Conservation (phyloP, 2,113 vertebrate genomes). For the Trochalopteron elliotii region DNA sequence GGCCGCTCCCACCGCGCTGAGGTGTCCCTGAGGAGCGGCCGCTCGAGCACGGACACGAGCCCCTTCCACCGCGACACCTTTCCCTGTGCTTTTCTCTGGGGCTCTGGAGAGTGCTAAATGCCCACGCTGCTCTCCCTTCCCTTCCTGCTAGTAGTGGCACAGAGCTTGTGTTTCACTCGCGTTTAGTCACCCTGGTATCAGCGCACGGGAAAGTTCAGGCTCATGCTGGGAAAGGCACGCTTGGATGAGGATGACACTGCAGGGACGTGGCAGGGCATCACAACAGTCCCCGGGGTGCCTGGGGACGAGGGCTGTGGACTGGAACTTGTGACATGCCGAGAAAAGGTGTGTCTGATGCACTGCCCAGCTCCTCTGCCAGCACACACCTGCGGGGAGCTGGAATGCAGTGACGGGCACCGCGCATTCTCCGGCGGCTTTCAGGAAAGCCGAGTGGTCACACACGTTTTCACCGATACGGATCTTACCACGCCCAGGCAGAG, state of each 20-base stretch:
- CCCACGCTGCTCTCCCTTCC: neutral
- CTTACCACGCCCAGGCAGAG: neutral
- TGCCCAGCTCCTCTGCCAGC: neutral
- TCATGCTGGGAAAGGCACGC: neutral
- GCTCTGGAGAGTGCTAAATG: neutral
- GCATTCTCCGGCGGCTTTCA: neutral
- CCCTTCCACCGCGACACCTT: neutral
- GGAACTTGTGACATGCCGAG: neutral
- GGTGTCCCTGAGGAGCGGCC: neutral
- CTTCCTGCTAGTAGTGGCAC: neutral
- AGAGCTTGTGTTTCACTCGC: neutral
- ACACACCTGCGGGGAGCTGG: neutral
- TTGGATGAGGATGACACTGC: neutral
- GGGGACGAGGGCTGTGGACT: neutral
- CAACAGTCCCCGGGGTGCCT: neutral
- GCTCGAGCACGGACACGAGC: neutral
- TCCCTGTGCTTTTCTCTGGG: neutral
- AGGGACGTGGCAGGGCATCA: neutral
- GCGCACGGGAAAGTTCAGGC: neutral
- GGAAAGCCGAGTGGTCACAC: neutral
- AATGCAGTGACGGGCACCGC: neutral
- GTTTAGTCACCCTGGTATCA: neutral
- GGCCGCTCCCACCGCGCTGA: neutral
- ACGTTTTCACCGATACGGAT: neutral
- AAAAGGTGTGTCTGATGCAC: slow-evolving; percentile 21